Percentiles rank a stretch among this genome's conserved stretches.
Conservation (phyloP, 2,113 vertebrate species). For the Ochotona princeps region DNA sequence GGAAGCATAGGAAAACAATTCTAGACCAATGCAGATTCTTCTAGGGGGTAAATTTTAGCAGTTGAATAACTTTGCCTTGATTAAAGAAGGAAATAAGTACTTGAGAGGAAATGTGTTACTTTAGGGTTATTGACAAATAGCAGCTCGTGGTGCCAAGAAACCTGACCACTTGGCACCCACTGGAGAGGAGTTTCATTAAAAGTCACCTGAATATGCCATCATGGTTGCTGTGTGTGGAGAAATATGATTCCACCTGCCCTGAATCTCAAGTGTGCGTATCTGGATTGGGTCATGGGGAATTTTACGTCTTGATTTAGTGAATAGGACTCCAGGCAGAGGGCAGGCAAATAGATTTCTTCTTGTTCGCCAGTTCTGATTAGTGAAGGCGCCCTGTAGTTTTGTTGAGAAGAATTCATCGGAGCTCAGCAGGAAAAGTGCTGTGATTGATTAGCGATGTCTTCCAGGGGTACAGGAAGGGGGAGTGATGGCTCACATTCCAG, state of each 20-base stretch:
- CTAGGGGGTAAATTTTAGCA: background rate
- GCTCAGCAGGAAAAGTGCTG: slow-evolving; percentile 50
- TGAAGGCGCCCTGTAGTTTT: slow-evolving; percentile 53
- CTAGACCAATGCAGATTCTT: background rate
- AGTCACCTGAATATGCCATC: background rate
- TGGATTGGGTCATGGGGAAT: background rate
- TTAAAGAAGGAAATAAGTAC: slow-evolving; percentile 45
- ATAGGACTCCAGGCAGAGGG: slow-evolving; percentile 22
- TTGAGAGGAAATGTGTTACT: slow-evolving; percentile 6
- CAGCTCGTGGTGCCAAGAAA: background rate
- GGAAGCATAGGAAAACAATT: background rate
- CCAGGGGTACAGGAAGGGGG: background rate
- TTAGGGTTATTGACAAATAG: slow-evolving; percentile 47
- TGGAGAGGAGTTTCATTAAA: slow-evolving; percentile 36
- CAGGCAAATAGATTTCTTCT: slow-evolving; percentile 37
- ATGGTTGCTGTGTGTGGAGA: background rate
- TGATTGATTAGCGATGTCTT: slow-evolving; percentile 73
- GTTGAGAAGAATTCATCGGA: slow-evolving; percentile 51
- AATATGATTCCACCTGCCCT: background rate
- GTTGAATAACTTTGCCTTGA: slow-evolving; percentile 18
- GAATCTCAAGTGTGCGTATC: background rate
- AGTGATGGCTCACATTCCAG: background rate
- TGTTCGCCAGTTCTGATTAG: slow-evolving; percentile 55
- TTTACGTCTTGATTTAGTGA: background rate
- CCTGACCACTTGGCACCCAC: background rate